Percentiles rank a stretch among this genome's conserved stretches.
phyloP scores from a whole-genome alignment of 23 tunicate genomes.

The Corella eumyota region DNA sequence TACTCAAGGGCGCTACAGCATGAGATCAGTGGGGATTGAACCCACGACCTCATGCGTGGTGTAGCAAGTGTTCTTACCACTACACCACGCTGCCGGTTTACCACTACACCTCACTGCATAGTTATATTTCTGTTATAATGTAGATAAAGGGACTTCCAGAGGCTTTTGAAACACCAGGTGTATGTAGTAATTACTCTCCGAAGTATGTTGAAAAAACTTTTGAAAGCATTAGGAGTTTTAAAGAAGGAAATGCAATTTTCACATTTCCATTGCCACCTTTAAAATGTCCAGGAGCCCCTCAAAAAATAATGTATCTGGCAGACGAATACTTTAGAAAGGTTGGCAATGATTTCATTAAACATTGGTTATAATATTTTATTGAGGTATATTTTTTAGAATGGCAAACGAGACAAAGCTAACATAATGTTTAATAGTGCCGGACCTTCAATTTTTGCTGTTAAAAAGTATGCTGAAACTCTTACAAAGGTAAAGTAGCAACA shows the following conservation, averaged over 20 bases:
- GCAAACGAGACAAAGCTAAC: conserved; percentile 68
- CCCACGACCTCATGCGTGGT: no score
- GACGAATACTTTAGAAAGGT: conserved; percentile 80
- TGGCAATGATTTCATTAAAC: neutral
- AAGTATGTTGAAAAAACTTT: conserved; percentile 63
- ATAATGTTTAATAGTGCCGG: conserved; percentile 91
- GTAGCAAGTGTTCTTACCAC: no score
- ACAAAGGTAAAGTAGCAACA: conserved; percentile 26
- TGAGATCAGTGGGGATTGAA: no score
- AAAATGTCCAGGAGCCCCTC: conserved; percentile 97
- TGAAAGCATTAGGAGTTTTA: conserved; percentile 52
- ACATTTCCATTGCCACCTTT: conserved; percentile 85
- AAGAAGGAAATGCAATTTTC: conserved; percentile 91
- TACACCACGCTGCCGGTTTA: no score
- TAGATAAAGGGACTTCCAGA: conserved; percentile 87
- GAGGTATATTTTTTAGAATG: conserved; percentile 27
- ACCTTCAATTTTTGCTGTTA: conserved; percentile 83
- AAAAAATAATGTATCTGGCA: conserved; percentile 89
- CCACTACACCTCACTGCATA: no score
- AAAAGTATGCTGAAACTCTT: conserved; percentile 86
- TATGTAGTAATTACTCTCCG: conserved; percentile 87
- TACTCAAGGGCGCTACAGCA: no score
- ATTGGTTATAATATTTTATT: neutral
- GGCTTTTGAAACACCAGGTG: conserved; percentile 88
- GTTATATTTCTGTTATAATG: no score